phyloP scores from a whole-genome alignment of 2,888 invertebrate genomes.

The Neoitamus cyanurus region DNA sequence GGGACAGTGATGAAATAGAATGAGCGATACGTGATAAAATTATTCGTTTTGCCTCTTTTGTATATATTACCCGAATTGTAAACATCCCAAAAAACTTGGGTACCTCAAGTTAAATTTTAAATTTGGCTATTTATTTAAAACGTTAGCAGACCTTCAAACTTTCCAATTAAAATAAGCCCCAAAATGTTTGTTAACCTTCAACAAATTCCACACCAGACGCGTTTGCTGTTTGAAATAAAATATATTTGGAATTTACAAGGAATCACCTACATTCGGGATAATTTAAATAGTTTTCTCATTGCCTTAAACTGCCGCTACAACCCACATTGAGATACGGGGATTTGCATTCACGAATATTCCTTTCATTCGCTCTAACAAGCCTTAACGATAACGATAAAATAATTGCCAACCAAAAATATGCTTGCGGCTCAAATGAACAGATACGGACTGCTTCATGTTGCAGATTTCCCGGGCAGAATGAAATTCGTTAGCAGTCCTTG shows the following conservation, averaged over 20 bases:
- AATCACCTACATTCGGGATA: neutral
- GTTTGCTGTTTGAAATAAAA: neutral
- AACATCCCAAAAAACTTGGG: no score
- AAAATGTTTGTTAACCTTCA: no score
- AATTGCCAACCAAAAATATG: conserved; percentile 21
- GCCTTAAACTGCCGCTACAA: neutral
- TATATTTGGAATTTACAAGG: neutral
- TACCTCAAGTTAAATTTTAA: no score
- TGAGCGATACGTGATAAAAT: no score
- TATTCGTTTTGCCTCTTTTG: no score
- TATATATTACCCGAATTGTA: no score
- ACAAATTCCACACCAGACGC: neutral
- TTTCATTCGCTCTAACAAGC: neutral
- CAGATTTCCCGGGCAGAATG: neutral
- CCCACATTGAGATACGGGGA: neutral
- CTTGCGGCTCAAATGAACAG: conserved; percentile 9
- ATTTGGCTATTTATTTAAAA: no score
- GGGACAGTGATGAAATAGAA: no score
- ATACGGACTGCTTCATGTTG: neutral
- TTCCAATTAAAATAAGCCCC: no score
- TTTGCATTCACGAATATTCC: neutral
- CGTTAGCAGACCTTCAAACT: no score
- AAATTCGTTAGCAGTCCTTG: neutral
- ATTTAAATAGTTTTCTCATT: neutral
- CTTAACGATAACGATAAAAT: neutral